Base-by-base conservation (phyloP, 2,888 invertebrate genomes). In the Smittia aterrima region DNA sequence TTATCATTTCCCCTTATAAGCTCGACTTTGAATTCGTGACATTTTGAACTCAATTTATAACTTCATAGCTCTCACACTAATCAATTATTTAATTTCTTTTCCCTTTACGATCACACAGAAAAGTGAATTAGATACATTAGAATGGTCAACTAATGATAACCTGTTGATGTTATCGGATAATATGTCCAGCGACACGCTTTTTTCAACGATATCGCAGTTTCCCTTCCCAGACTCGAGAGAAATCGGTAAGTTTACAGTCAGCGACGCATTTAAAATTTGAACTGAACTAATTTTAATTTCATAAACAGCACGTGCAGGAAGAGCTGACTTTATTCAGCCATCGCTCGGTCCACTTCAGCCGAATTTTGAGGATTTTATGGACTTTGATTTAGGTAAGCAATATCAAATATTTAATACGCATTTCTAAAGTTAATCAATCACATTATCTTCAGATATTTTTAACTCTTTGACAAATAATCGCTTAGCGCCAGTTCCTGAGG, bases 311-410 rank as follows among this genome's bases (percentile, higher is more conserved):
- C 89, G 92, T 82, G 91, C 94, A 74, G 92, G 92, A 79, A 87
- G 93, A 80, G 95, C 97, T 67, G 97, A 99, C 85, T 95, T 98
- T 81, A 97, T 99, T 83, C 99, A 99, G 85, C 99, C 99, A 72
- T 97, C 97, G 81, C 88, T 99, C 80, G 93, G 96, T 53, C 96
- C 98, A 74, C 85, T 99, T 76, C 98, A 99, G 84, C 98, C 99
- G 77, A 96, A 95, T 84, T 87, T 98, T 79, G 96, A 96, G 81
- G 96, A 96, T 84, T 94, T 94, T 83, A 95, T 95, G 93, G 95
- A 95, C 80, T 92, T 92, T 27, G 62, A 75, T 75, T 76, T 85
- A 84, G 93, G 92, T 92, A 84, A 80, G 76, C 0, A 0, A 32
- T 77, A 58, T 20, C 20, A 32, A 66, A 62, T 75, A 22, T 70